Base-by-base conservation (phyloP, 2,888 invertebrate genomes). In the Drosophila aldrichi region DNA sequence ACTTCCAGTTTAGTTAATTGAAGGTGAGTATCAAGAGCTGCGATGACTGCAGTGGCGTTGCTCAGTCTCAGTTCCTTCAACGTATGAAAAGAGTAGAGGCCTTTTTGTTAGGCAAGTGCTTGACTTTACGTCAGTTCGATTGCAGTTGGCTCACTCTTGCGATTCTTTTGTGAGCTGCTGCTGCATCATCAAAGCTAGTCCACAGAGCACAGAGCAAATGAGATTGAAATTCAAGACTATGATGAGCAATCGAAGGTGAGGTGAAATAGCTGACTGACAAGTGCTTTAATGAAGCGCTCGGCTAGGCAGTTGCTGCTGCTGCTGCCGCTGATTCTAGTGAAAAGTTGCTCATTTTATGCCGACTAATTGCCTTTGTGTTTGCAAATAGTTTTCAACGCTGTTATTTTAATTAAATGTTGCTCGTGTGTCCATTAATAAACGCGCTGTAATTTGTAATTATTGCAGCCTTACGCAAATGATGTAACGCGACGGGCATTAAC, bases 381-480 rank as follows among this genome's bases (percentile, higher is more conserved):
- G 10, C 16, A 29, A 46, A 34, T 7, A 32, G 41, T 36, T 55
- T 70, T 44, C 10, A 22, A 8, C 10, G 25, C n/a, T 54, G 61
- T 34, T 46, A 59, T 70, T 74, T 77, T 71, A 84, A 87, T 84
- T 78, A 81, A 87, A 70, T 78, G 84, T 54, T 16, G 25, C 25
- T 18, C 52, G 16, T 22, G 25, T 66, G 48, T 55, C 43, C 59
- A 74, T 63, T 78, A 69, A 62, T 78, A 61, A 52, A 41, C n/a
- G 51, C 32, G 52, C 29, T 67, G 70, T 79, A 74, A 77, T 74
- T 73, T 69, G 71, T 63, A 63, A 81, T 87, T 84, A 77, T 62
- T 41, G 18, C 61, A 62, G 65, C 57, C 51, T 52, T 25, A 18
- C 48, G 48, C 43, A 62, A 60, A 60, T 51, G 49, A 68, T 60